Evolutionary conservation across 2,113 vertebrate genomes (phyloP), one percentile per base, ranked within the genome.

Genomic region (Bungarus multicinctus): DNA sequence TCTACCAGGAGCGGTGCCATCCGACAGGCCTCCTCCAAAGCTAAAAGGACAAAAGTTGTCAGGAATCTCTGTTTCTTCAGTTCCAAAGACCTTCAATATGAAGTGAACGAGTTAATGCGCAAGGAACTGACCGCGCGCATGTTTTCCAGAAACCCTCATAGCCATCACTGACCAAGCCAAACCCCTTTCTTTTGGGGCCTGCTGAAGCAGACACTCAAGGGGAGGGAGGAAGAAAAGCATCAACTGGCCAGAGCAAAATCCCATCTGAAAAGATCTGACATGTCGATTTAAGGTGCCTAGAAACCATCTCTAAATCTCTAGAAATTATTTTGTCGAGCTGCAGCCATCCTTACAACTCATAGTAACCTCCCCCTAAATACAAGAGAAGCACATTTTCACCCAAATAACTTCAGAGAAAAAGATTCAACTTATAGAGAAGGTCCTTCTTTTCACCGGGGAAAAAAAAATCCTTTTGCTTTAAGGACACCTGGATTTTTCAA

Each of bases 61-160:
- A 53, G 90, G 34, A 91, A 91, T 47, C 20, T 85, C n/a, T 91
- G 90, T 25, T 8, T 14, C 50, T 53, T 91, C 50, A 91, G 50
- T 14, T 54, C n/a, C 90, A 54, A 85, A 74, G 90, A 91, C n/a
- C 64, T 91, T 85, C 69, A 85, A 10, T 81, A 85, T 25, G 90
- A 91, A 54, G 64, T 91, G 69, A 91, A 91, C 16, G 90, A 91
- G 34, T 23, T 91, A n/a, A 91, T 91, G 52, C 69, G 64, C 69
- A 91, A 54, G 69, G 50, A 91, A 43, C 47, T 91, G 50, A 91
- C 90, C 3, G 0, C n/a, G 7, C n/a, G 5, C n/a, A 54, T 85
- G 90, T 91, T 91, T 85, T 34, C 90, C 64, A 85, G 8, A 50
- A 85, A 54, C n/a, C 64, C 20, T 11, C 52, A 7, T 55, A 52